Evolutionary conservation across 2,888 invertebrate genomes (phyloP), one percentile per base, ranked within the genome.

Genomic region (Lasioglossum calceatum): DNA sequence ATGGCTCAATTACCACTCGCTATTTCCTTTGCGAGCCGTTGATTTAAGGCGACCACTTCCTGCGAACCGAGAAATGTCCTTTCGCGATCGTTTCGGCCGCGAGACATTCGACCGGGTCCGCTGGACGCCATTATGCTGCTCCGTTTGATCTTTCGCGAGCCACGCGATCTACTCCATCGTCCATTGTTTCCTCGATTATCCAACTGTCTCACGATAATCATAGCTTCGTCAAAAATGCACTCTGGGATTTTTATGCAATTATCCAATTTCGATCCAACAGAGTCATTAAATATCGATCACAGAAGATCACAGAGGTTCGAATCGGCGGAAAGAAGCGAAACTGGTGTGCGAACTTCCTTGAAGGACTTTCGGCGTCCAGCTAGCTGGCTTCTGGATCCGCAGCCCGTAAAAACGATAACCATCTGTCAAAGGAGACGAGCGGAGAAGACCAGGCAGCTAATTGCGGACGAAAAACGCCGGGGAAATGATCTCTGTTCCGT

Each of bases 1-100:
- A 95, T 92, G 94, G 93, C 94, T 94, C 94, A 94, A 94, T 94
- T 94, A 94, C 93, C 93, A 93, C 93, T 94, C 85, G 94, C 92
- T 91, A 92, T 93, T 94, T 92, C 92, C 94, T 93, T 92, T 90
- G 93, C 92, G 88, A 91, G 93, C 82, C 92, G 92, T 92, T 94
- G 94, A 94, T 94, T 94, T 93, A 94, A 93, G 91, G 89, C 91
- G 87, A 83, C 89, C 88, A 77, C 90, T 91, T 93, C 89, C 91
- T 89, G 91, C 90, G 83, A 67, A 81, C 85, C 70, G 81, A 64
- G 77, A 78, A 50, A 78, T 87, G 80, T 76, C 83, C 80, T 78
- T 61, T 73, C 86, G 85, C 19, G 85, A 77, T 77, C 85, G 77
- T 74, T 42, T 44, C 77, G 64, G 27, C 27, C 71, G 77, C 88